phyloP scores from a whole-genome alignment of 2,797 vertebrate genomes.

The Mormyrus proboscirostris region DNA sequence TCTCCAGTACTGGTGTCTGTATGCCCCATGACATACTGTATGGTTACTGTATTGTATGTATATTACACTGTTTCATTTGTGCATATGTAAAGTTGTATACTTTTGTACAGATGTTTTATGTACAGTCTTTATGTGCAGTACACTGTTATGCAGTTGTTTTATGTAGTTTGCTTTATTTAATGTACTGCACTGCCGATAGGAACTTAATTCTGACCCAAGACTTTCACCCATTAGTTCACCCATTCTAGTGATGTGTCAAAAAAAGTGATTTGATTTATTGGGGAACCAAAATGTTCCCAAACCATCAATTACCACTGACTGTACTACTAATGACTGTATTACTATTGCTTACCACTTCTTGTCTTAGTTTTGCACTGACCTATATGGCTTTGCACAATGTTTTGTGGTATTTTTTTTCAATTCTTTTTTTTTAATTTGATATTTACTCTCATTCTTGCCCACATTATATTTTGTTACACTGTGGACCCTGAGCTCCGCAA shows the following conservation, averaged over 20 bases:
- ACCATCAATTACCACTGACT: not conserved
- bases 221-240: too few relatives aligned
- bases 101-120: too few relatives aligned
- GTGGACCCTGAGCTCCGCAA: not conserved
- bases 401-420: not conserved
- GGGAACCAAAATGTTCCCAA: not conserved
- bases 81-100: not conserved
- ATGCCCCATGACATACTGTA: too few relatives aligned
- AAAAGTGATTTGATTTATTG: not conserved
- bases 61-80: not conserved
- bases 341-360: not conserved
- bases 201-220: too few relatives aligned
- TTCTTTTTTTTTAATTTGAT: not conserved
- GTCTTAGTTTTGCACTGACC: not conserved
- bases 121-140: too few relatives aligned
- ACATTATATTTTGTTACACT: not conserved
- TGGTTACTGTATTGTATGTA: not conserved
- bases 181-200: too few relatives aligned
- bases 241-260: too few relatives aligned
- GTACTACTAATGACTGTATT: not conserved
- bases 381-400: not conserved
- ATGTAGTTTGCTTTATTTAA: too few relatives aligned
- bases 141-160: too few relatives aligned
- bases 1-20: not conserved
- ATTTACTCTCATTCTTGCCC: not conserved